Evolutionary conservation across 2,797 vertebrate genomes (phyloP).

Genomic region (Protosalanx chinensis): DNA sequence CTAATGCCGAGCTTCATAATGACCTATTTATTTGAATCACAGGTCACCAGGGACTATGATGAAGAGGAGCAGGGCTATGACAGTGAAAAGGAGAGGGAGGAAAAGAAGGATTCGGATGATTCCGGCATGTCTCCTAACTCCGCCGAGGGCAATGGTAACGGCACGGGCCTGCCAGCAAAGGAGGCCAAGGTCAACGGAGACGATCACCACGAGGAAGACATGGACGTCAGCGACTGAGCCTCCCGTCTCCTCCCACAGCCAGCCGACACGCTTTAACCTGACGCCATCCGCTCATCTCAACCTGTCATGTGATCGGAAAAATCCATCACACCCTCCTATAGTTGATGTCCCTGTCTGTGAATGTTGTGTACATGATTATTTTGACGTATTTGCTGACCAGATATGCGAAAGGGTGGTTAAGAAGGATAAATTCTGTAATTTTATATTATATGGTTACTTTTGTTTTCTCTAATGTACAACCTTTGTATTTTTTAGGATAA

Average conservation of each 20-base stretch:
- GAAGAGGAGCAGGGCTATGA: slow-evolving; percentile 96
- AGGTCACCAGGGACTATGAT: slow-evolving; percentile 96
- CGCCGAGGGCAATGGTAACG: slow-evolving; percentile 64
- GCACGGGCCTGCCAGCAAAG: slow-evolving; percentile 59
- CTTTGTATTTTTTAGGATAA: slow-evolving; percentile 19
- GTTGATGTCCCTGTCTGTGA: slow-evolving; percentile 3
- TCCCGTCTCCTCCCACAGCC: background rate
- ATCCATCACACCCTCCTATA: background rate
- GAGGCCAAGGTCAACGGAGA: slow-evolving; percentile 91
- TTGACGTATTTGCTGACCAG: slow-evolving; percentile 21
- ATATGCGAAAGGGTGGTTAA: slow-evolving; percentile 54
- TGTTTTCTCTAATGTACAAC: slow-evolving; percentile 34
- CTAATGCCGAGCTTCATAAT: too few relatives aligned
- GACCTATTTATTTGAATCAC: slow-evolving; percentile 24
- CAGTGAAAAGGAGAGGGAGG: slow-evolving; percentile 89
- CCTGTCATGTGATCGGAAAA: background rate
- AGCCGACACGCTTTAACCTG: background rate
- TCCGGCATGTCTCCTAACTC: slow-evolving; percentile 81
- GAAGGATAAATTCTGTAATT: slow-evolving; percentile 25
- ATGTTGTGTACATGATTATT: slow-evolving; percentile 41
- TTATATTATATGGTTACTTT: slow-evolving; percentile 16
- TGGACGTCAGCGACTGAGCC: slow-evolving; percentile 89
- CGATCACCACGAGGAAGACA: slow-evolving; percentile 88
- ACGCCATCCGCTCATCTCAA: background rate
- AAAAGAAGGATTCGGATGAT: slow-evolving; percentile 80